Evolutionary conservation across 2,113 vertebrate genomes (phyloP), one percentile per base, ranked within the genome.

Genomic region (Indicator indicator): DNA sequence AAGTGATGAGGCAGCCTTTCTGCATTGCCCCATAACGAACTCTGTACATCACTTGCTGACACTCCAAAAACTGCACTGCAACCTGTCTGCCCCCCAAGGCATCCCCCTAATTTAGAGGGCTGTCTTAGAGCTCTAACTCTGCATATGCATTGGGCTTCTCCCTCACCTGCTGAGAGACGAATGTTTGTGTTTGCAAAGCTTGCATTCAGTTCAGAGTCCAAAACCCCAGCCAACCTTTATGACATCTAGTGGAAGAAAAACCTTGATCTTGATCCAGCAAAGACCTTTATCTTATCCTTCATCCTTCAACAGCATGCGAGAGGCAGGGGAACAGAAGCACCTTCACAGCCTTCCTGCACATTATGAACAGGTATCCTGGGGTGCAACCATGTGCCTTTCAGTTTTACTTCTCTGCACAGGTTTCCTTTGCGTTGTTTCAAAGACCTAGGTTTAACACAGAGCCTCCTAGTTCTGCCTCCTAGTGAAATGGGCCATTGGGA

Each of bases 241-340:
- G 2, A 44, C 17, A 5, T 13, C 8, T 36, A 64, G 1, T 9
- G 38, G 42, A 50, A 70, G 56, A 63, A 74, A 55, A 70, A 2
- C 2, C 0, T 12, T 38, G 18, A 21, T 44, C 2, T 3, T 14
- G 13, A 55, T 26, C 2, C 2, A 75, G 12, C 20, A 65, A 69
- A 73, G 16, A 7, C 18, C 33, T 74, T 68, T 11, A 2, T 46
- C 27, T 71, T 54, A 21, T 56, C 3, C 14, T 36, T 13, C 20
- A 7, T 63, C 59, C 36, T 28, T 83, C 1, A 0, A 12, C 11
- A 28, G 36, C 54, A 2, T 8, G 23, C 11, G 40, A 70, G 50
- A 86, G 36, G 40, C 10, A 28, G 56, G 52, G 27, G 73, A 69
- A 58, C 15, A 19, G 44, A 75, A 70, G 50, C n/a, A 16, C 16